phyloP scores from a whole-genome alignment of 2,797 vertebrate genomes.

The Novumbra hubbsi region DNA sequence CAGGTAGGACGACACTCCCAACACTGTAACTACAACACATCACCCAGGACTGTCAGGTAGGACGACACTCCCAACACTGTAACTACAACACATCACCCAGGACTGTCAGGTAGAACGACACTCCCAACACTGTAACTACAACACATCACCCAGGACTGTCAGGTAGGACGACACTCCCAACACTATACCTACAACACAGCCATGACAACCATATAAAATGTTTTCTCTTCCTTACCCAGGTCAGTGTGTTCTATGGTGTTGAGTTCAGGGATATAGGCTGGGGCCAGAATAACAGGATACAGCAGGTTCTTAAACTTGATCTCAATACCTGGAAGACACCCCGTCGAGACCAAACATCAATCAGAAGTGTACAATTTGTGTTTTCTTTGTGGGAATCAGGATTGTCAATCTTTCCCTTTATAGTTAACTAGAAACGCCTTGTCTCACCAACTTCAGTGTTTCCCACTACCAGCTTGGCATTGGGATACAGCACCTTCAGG shows the following conservation, averaged over 20 bases:
- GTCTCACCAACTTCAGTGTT: conserved; percentile 95
- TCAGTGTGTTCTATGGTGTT: conserved; percentile 73
- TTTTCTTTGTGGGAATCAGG: too few relatives aligned
- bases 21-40: too few relatives aligned
- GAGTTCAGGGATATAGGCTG: conserved; percentile 84
- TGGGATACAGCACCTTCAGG: conserved; percentile 81
- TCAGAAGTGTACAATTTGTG: background rate
- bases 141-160: too few relatives aligned
- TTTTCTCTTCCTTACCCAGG: conserved; percentile 71
- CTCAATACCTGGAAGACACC: conserved; percentile 77
- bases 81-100: too few relatives aligned
- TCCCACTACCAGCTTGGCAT: conserved; percentile 87
- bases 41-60: too few relatives aligned
- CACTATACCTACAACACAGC: too few relatives aligned
- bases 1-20: background rate
- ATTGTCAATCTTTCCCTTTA: too few relatives aligned
- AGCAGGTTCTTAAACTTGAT: conserved; percentile 91
- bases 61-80: too few relatives aligned
- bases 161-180: too few relatives aligned
- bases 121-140: too few relatives aligned
- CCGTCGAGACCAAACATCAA: background rate
- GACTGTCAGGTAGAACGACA: too few relatives aligned
- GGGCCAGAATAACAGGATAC: conserved; percentile 87
- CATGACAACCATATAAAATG: background rate
- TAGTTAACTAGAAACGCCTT: too few relatives aligned